Conservation (phyloP, 2,797 vertebrate species). For the Bovichtus diacanthus region DNA sequence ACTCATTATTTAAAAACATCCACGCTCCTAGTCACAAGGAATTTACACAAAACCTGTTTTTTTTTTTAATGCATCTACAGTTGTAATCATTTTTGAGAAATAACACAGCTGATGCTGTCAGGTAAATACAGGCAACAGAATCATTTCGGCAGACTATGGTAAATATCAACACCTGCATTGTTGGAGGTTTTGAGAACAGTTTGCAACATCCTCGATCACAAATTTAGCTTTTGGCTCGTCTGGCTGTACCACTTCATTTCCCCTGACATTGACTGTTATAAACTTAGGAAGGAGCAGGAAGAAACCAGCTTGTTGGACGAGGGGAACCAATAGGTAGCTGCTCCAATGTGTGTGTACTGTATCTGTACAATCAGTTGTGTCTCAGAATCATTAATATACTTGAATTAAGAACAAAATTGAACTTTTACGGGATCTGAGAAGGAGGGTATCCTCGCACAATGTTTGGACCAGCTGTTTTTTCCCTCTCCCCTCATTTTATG, state of each 20-base stretch:
- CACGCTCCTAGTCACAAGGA: not conserved
- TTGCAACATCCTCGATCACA: not conserved
- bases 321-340: not conserved
- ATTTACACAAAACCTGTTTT: not conserved
- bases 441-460: not conserved
- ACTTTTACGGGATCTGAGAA: not conserved
- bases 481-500: not conserved
- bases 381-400: constrained; percentile 8
- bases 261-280: constrained; percentile 52
- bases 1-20: not conserved
- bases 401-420: constrained; percentile 5
- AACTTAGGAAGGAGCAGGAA: not conserved
- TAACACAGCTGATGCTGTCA: not conserved
- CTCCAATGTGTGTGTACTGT: not conserved
- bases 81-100: constrained; percentile 26
- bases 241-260: not conserved
- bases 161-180: not conserved
- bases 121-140: not conserved
- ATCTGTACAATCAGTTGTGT: constrained; percentile 1
- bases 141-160: not conserved
- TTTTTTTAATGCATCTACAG: not conserved
- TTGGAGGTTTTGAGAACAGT: not conserved
- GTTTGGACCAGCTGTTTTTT: not conserved
- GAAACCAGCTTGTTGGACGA: not conserved
- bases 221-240: not conserved